A percentile compares a stretch with the other conserved stretches of the same genome.
Evolutionary conservation across 1,140 invertebrate genomes (phyloP).

Genomic region (Agrypnia vestita): DNA sequence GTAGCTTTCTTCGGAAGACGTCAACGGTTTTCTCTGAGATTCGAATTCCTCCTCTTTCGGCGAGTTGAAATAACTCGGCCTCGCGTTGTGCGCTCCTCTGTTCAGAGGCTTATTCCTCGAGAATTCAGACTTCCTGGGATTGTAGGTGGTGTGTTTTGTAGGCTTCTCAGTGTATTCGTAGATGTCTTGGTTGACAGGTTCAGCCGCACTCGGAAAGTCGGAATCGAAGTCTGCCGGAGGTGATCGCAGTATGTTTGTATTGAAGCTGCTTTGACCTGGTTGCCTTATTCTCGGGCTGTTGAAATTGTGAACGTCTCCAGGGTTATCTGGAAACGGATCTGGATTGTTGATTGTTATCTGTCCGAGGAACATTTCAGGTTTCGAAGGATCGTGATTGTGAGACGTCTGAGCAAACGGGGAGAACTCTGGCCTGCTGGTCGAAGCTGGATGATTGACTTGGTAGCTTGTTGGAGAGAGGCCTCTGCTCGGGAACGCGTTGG

Average conservation of each 20-base stretch:
- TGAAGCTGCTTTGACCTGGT: slow-evolving; percentile 43
- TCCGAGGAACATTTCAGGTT: slow-evolving; percentile 75
- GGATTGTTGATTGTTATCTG: slow-evolving; percentile 76
- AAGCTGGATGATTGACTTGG: slow-evolving; percentile 69
- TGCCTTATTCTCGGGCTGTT: slow-evolving; percentile 51
- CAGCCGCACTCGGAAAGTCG: slow-evolving; percentile 65
- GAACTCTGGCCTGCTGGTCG: slow-evolving; percentile 69
- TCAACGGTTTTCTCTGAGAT: slow-evolving; percentile 63
- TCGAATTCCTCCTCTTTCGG: slow-evolving; percentile 51
- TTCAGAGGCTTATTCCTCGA: slow-evolving; percentile 49
- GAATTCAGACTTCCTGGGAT: slow-evolving; percentile 65
- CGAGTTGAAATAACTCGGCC: slow-evolving; percentile 46
- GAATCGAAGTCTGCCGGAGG: slow-evolving; percentile 49
- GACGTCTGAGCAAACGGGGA: slow-evolving; percentile 68
- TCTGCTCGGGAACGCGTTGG: slow-evolving; percentile 65
- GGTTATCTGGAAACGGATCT: slow-evolving; percentile 65
- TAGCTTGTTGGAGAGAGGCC: slow-evolving; percentile 69
- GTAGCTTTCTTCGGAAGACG: slow-evolving; percentile 68
- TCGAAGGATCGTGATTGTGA: slow-evolving; percentile 74
- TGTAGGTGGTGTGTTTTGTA: slow-evolving; percentile 67
- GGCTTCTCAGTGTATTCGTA: slow-evolving; percentile 64
- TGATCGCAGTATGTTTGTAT: slow-evolving; percentile 49
- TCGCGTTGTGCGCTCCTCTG: slow-evolving; percentile 39
- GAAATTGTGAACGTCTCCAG: slow-evolving; percentile 49
- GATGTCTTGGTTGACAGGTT: slow-evolving; percentile 70